Evolutionary conservation across 2,113 vertebrate species (phyloP).

Genomic region (Chaetops frenatus): DNA sequence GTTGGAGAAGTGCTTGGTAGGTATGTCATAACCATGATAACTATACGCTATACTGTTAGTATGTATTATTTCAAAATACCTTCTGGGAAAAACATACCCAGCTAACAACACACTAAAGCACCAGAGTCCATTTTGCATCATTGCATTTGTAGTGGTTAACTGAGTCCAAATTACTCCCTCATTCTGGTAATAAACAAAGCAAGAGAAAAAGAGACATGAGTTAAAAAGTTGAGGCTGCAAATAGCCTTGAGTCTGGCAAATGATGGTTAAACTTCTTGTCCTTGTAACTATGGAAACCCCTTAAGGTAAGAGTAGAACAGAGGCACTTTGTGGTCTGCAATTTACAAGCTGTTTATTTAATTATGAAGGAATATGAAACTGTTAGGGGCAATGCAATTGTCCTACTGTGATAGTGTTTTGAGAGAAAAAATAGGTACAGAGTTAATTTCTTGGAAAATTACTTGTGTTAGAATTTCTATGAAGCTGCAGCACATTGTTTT

Average conservation of each 20-base stretch:
- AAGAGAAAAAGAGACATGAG: neutral
- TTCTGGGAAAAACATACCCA: constrained; percentile 51
- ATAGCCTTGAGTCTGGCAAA: constrained; percentile 60
- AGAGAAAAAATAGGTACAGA: constrained; percentile 27
- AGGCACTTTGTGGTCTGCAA: constrained; percentile 59
- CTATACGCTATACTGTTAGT: neutral
- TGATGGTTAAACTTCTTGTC: constrained; percentile 72
- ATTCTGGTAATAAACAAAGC: constrained; percentile 54
- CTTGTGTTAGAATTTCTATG: constrained; percentile 28
- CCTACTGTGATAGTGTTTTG: constrained; percentile 41
- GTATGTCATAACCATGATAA: neutral
- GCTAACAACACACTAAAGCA: constrained; percentile 62
- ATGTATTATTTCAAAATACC: neutral
- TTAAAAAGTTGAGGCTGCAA: constrained; percentile 18
- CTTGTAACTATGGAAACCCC: constrained; percentile 82
- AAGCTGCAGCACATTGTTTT: neutral
- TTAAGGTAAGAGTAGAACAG: constrained; percentile 68
- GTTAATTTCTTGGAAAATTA: constrained; percentile 25
- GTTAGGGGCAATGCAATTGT: constrained; percentile 64
- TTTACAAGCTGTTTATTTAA: constrained; percentile 75
- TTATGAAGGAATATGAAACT: constrained; percentile 66
- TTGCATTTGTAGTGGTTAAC: constrained; percentile 65
- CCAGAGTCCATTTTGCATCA: constrained; percentile 61
- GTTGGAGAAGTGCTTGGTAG: neutral
- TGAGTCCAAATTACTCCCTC: constrained; percentile 69